phyloP scores from a whole-genome alignment of 2,888 invertebrate species.

The Acrocera orbiculus region DNA sequence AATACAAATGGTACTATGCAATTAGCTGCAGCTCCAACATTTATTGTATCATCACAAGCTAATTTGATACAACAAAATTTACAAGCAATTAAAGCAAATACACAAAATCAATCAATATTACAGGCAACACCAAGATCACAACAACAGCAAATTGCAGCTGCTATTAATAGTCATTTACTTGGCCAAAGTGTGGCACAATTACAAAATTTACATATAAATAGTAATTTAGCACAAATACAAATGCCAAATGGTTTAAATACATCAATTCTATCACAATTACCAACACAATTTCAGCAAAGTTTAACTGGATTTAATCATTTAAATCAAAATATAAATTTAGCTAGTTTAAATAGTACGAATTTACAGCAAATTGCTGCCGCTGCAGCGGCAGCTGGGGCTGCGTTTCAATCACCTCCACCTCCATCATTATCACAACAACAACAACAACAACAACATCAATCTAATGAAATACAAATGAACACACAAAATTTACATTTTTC shows the following conservation, averaged over 20 bases:
- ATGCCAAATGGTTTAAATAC: constrained; percentile 30
- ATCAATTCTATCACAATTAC: constrained; percentile 26
- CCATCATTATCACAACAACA: no score
- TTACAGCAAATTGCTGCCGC: constrained; percentile 22
- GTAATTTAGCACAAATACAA: constrained; percentile 30
- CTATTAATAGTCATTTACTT: constrained; percentile 28
- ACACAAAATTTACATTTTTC: constrained; percentile 17
- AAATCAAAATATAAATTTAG: constrained; percentile 24
- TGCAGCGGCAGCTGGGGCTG: constrained; percentile 21
- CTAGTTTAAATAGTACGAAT: constrained; percentile 27
- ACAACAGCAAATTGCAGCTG: constrained; percentile 26
- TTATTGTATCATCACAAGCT: constrained; percentile 32
- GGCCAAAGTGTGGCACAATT: constrained; percentile 29
- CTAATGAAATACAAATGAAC: constrained; percentile 15
- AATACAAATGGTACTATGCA: constrained; percentile 43
- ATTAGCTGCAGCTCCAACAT: constrained; percentile 35
- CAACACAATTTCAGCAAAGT: constrained; percentile 29
- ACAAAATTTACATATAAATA: constrained; percentile 29
- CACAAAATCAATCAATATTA: constrained; percentile 19
- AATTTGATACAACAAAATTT: constrained; percentile 31
- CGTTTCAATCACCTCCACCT: constrained; percentile 26
- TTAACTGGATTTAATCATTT: constrained; percentile 21
- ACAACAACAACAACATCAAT: constrained; percentile 10
- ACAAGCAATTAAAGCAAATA: constrained; percentile 27
- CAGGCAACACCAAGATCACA: constrained; percentile 29